Conservation (phyloP, 2,797 vertebrate genomes). For the Oreortyx pictus region DNA sequence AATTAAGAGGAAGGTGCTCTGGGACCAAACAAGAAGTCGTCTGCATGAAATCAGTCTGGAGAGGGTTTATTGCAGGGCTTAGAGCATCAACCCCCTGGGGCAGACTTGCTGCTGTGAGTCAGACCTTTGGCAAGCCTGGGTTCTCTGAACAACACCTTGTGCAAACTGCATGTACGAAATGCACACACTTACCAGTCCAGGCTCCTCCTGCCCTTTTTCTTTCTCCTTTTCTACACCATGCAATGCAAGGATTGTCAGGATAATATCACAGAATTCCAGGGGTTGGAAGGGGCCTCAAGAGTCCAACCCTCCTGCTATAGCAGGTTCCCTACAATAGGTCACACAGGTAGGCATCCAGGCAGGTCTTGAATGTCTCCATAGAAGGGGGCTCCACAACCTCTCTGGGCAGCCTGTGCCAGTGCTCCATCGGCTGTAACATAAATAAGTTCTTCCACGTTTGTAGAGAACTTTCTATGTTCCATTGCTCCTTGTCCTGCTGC, state of each 20-base stretch:
- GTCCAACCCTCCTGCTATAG: too few species aligned
- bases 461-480: too few species aligned
- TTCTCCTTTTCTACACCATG: neutral
- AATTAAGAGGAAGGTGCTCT: constrained; percentile 56
- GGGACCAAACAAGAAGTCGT: constrained; percentile 36
- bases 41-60: neutral
- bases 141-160: neutral
- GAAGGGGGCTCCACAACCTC: too few species aligned
- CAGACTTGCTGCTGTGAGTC: neutral
- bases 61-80: neutral
- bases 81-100: too few species aligned
- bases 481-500: too few species aligned
- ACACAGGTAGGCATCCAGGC: too few species aligned
- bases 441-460: too few species aligned
- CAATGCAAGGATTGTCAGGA: neutral
- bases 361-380: too few species aligned
- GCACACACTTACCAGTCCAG: neutral
- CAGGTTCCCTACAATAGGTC: too few species aligned
- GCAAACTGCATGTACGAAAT: neutral
- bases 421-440: too few species aligned
- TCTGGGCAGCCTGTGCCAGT: too few species aligned
- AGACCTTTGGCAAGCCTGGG: neutral
- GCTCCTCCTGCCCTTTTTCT: neutral
- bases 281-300: too few species aligned
- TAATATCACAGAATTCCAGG: neutral